Conservation (phyloP, 2,113 vertebrate species). For the Caretta caretta region DNA sequence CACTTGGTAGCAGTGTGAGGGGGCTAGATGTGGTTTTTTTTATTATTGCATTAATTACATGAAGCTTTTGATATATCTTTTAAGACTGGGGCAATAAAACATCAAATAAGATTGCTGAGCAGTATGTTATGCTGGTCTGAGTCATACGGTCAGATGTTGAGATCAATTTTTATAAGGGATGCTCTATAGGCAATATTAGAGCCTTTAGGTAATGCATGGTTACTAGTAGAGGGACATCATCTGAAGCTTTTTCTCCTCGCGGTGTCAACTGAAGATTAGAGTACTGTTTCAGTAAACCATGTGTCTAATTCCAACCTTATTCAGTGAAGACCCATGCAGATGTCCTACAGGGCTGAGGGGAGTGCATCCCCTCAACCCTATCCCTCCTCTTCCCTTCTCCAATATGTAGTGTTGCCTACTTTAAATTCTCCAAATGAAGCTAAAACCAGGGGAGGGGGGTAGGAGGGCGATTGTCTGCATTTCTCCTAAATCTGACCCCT, state of each 20-base stretch:
- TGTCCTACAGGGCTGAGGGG: neutral
- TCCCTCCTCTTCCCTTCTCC: neutral
- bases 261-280: neutral
- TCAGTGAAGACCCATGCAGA: fast-evolving
- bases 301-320: neutral
- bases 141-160: neutral
- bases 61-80: neutral
- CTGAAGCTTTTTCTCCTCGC: neutral
- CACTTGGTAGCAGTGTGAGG: neutral
- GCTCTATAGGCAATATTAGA: fast-evolving
- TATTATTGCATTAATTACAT: neutral
- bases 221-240: neutral
- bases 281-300: neutral
- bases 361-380: neutral
- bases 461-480: neutral
- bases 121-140: neutral
- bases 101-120: neutral
- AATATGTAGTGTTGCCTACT: neutral
- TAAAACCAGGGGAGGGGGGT: too few species aligned
- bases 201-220: neutral
- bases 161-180: neutral
- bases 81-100: neutral
- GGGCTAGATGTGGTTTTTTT: neutral
- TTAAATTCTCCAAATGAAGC: neutral
- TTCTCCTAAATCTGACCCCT: neutral